Evolutionary conservation across 2,797 vertebrate genomes (phyloP), one percentile per base, ranked within the genome.

Genomic region (Selene dorsalis): DNA sequence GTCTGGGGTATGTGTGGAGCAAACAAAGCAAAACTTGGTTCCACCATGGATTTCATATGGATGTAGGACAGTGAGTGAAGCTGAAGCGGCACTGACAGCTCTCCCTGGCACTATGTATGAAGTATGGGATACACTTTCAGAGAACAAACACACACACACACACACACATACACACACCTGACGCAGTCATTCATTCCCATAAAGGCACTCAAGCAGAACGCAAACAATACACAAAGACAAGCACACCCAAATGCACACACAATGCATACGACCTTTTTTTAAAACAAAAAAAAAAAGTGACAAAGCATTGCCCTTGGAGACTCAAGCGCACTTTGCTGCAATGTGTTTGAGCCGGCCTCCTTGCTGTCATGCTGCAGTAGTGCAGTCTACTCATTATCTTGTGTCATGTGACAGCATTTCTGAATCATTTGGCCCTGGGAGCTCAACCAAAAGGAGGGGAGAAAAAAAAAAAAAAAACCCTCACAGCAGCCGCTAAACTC

Each of bases 391-490:
- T 93, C 91, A 88, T 92, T 93, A 93, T 91, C 90, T 79, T 72
- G 84, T 87, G 88, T 92, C 92, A 87, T 85, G 88, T 93, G 91
- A 90, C 91, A 87, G 88, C 88, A 52, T 89, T 84, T 85, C 88
- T 93, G 92, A 93, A 93, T 93, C 89, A 93, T 89, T 89, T 89
- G 84, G 89, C 90, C 90, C 83, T 78, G 80, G 84, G 87, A 91
- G 87, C 78, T 68, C 60, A 88, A 91, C 77, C 81, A 87, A 85
- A 87, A 82, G 75, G 45, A 58, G 82, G 48, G 38, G 58, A 58
- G 76, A 64, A 38, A n/a, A 72, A 69, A 45, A 63, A 58, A 82
- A 69, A 47, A n/a, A 72, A 69, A 32, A 6, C 30, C 30, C 72
- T 79, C 80, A 78, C 78, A 89, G 83, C 67, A 59, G 14, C 75